Percentiles rank a stretch among this genome's conserved stretches.
Conservation (phyloP, 2,113 vertebrate species). For the Seriola quinqueradiata region DNA sequence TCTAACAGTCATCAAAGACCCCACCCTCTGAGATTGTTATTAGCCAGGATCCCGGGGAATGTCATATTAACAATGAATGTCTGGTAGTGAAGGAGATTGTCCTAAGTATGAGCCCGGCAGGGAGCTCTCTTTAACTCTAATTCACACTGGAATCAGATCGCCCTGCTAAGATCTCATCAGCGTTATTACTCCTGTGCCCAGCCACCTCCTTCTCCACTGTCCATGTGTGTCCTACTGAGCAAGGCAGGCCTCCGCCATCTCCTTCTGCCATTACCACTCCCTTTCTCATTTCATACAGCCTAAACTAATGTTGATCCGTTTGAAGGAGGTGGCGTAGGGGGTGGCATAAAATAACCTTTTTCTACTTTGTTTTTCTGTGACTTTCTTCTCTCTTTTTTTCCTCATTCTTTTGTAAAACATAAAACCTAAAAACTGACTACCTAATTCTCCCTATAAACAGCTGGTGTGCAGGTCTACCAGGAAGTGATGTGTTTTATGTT, state of each 20-base stretch:
- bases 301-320: conserved; percentile 56
- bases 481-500: conserved; percentile 9
- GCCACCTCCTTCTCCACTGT: conserved; percentile 70
- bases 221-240: conserved; percentile 72
- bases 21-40: conserved; percentile 85
- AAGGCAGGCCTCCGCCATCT: conserved; percentile 68
- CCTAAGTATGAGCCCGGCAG: conserved; percentile 82
- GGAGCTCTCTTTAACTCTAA: conserved; percentile 86
- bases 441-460: neutral
- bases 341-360: conserved; percentile 1
- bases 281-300: conserved; percentile 42
- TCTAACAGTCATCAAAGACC: conserved; percentile 80
- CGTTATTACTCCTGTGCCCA: conserved; percentile 80
- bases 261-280: conserved; percentile 59
- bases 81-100: conserved; percentile 87
- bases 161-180: conserved; percentile 87
- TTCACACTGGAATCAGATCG: conserved; percentile 85
- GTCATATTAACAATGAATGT: conserved; percentile 85
- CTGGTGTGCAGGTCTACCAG: neutral
- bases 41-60: conserved; percentile 82
- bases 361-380: neutral
- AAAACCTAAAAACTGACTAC: neutral
- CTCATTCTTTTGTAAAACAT: neutral
- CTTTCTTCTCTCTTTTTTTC: neutral
- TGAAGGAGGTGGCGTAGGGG: neutral